Evolutionary conservation across 2,797 vertebrate species (phyloP).

Genomic region (Sparus aurata): DNA sequence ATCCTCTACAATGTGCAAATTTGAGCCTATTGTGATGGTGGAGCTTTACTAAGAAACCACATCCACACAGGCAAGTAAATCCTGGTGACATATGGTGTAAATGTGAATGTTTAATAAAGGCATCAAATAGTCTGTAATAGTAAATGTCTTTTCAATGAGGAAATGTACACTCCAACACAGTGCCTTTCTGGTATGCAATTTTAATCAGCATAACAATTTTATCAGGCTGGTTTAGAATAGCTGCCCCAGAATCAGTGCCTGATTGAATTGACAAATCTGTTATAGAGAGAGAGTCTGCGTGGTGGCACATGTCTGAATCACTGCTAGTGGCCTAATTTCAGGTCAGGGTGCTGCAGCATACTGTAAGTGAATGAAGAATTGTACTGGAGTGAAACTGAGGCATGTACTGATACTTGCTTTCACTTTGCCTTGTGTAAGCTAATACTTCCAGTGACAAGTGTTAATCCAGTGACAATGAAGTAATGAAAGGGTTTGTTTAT

Average conservation of each 20-base stretch:
- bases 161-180: too few species aligned
- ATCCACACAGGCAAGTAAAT: too few species aligned
- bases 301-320: neutral
- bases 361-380: slow-evolving; percentile 7
- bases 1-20: too few species aligned
- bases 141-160: too few species aligned
- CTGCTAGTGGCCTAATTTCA: neutral
- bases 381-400: neutral
- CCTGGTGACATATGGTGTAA: too few species aligned
- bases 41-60: too few species aligned
- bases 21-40: too few species aligned
- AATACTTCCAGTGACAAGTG: neutral
- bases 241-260: neutral
- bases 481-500: neutral
- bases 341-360: neutral
- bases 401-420: neutral
- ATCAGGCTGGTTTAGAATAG: slow-evolving; percentile 31
- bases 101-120: too few species aligned
- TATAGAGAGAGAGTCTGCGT: slow-evolving; percentile 12
- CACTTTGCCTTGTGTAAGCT: neutral
- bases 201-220: slow-evolving; percentile 34
- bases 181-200: slow-evolving; percentile 17
- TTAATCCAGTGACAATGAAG: too few species aligned
- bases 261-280: slow-evolving; percentile 21
- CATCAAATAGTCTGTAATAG: too few species aligned